Evolutionary conservation across 2,888 invertebrate genomes (phyloP).

Genomic region (Cheilosia urbana): DNA sequence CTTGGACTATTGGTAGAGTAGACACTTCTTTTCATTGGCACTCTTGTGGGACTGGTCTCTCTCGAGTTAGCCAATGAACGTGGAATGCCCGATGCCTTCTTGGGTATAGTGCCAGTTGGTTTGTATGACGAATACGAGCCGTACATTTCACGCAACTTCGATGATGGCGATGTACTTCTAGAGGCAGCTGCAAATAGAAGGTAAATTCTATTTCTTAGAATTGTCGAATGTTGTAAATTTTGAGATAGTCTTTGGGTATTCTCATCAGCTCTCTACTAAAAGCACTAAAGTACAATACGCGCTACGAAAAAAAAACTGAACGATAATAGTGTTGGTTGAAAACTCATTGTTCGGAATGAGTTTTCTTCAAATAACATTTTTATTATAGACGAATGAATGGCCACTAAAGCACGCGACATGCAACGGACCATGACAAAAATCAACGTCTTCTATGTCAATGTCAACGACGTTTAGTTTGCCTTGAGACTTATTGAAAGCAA

Average conservation of each 20-base stretch:
- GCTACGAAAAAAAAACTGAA: too few relatives aligned
- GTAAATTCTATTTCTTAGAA: neutral
- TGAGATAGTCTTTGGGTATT: neutral
- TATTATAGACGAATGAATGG: neutral
- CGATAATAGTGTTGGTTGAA: neutral
- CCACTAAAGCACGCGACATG: neutral
- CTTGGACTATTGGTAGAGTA: constrained; percentile 81
- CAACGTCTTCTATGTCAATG: neutral
- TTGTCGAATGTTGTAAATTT: neutral
- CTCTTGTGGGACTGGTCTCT: constrained; percentile 87
- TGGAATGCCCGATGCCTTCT: constrained; percentile 89
- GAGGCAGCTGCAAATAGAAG: constrained; percentile 89
- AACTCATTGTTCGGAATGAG: neutral
- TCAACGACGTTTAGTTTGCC: neutral
- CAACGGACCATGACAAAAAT: neutral
- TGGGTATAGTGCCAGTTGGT: constrained; percentile 85
- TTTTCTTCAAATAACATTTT: neutral
- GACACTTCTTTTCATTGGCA: constrained; percentile 81
- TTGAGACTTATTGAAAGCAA: neutral
- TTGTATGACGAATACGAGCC: constrained; percentile 83
- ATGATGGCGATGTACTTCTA: constrained; percentile 96
- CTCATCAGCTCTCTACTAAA: too few relatives aligned
- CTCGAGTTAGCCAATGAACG: constrained; percentile 88
- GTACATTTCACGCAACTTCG: constrained; percentile 90
- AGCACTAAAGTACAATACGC: too few relatives aligned